Evolutionary conservation across 2,797 vertebrate genomes (phyloP), one percentile per base, ranked within the genome.

Genomic region (Takifugu ocellatus): DNA sequence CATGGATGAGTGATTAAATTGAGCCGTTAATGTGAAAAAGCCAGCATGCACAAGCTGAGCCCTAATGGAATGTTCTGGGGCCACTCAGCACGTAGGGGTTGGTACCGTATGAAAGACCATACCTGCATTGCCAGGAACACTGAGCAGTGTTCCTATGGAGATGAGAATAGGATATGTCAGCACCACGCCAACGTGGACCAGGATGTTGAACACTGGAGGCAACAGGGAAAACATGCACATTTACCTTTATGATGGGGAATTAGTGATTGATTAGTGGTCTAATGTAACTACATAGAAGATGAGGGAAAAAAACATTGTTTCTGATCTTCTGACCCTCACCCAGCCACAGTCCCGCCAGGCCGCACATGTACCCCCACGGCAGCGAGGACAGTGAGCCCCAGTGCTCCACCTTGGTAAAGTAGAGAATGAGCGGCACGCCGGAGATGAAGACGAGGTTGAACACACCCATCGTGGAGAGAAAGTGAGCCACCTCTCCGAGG

Each of bases 401-500:
- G 87, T 97, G 94, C 75, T 99, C 97, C 66, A 98, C 94, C 71
- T 92, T 96, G 3, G 97, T 99, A 87, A 97, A 95, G 80, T 98
- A 98, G 57, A 99, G 90, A 73, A 99, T 94, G 72, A 99, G 89
- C 0, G 97, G 96, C 52, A 95, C 95, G 45, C 94, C 94, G 33
- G 97, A 99, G 85, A 99, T 96, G 88, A 99, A 97, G 85, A 99
- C 91, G 63, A 99, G 92, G 75, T 99, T 99, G 90, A 99, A 99
- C 88, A 99, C 93, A 44, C 97, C 97, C 89, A 99, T 91, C 0
- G 96, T 98, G 43, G 97, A 99, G 67, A 99, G 92, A 31, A 99
- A 98, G 79, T 99, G 95, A 55, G 97, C 96, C 0, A 95, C 95
- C 75, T 99, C 97, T 17, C 97, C 97, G 0, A 99, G 93, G 89